Evolutionary conservation across 2,113 vertebrate species (phyloP).

Genomic region (Poecile atricapillus): DNA sequence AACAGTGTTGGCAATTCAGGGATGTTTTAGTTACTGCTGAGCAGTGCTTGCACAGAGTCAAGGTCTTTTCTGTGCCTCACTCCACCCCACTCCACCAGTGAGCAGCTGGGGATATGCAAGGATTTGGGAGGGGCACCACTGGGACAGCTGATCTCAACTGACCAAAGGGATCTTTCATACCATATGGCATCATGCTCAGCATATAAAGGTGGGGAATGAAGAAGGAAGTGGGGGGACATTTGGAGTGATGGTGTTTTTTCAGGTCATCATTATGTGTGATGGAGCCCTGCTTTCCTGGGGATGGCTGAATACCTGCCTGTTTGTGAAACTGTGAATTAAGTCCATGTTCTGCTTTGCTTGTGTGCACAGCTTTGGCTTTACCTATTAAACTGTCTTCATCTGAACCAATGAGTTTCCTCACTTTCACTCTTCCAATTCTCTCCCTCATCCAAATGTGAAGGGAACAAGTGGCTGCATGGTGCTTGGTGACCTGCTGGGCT

Average conservation of each 20-base stretch:
- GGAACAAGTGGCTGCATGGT: neutral
- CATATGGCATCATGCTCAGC: neutral
- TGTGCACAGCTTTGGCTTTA: neutral
- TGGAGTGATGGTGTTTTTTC: neutral
- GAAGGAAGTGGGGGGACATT: neutral
- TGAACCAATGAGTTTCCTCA: neutral
- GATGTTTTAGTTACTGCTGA: neutral
- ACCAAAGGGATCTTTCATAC: neutral
- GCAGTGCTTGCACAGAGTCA: neutral
- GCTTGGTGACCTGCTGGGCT: neutral
- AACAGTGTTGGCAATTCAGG: neutral
- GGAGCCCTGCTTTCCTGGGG: neutral
- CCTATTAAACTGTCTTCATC: neutral
- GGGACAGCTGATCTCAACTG: neutral
- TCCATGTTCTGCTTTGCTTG: neutral
- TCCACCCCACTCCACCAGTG: neutral
- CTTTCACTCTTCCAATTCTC: neutral
- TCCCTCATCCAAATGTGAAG: neutral
- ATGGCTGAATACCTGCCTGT: neutral
- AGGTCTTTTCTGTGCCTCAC: neutral
- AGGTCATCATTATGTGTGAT: neutral
- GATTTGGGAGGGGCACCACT: neutral
- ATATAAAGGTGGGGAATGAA: neutral
- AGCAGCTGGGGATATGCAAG: neutral
- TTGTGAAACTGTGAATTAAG: neutral